Evolutionary conservation across 2,797 vertebrate species (phyloP), one percentile per base, ranked within the genome.

Genomic region (Sandelia bainsii): DNA sequence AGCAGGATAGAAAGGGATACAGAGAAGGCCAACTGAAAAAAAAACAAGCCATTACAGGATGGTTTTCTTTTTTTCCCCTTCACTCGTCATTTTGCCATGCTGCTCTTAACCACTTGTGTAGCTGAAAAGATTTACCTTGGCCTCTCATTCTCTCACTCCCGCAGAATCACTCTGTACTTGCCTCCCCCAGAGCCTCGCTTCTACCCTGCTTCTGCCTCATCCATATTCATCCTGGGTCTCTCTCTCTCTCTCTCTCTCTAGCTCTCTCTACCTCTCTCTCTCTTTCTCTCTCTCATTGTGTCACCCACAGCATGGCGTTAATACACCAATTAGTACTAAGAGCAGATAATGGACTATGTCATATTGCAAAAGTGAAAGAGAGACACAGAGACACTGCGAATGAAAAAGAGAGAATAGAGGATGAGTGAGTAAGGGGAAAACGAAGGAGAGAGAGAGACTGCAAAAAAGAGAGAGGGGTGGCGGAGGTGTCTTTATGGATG

Each of bases 321-420:
- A 95, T 94, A 95, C 93, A 92, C 93, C 95, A 95, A 95, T 95
- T 95, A 95, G 94, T 94, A 91, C 87, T 93, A 93, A 94, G 92
- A 94, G 93, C 93, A 94, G 93, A 95, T 95, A 95, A 95, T 95
- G 94, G 94, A 95, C 94, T 93, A 92, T 94, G 94, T 94, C 91
- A 93, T 92, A 92, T 89, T 91, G 91, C 87, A 92, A 90, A 90
- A 86, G 75, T 79, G 79, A 87, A 83, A 88, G 74, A 83, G 90
- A 90, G 83, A 87, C 81, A 84, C 70, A 78, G 72, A 89, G 73
- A 88, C 72, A 74, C 62, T 65, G 79, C 29, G 42, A 85, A 66
- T 65, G 69, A 81, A 62, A 76, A 83, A 80, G 45, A 45, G 42
- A 46, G n/a, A 46, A 80, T 80, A 84, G 76, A 87, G 74, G 62